phyloP scores from a whole-genome alignment of 2,797 vertebrate genomes.

The Rachycentron canadum region DNA sequence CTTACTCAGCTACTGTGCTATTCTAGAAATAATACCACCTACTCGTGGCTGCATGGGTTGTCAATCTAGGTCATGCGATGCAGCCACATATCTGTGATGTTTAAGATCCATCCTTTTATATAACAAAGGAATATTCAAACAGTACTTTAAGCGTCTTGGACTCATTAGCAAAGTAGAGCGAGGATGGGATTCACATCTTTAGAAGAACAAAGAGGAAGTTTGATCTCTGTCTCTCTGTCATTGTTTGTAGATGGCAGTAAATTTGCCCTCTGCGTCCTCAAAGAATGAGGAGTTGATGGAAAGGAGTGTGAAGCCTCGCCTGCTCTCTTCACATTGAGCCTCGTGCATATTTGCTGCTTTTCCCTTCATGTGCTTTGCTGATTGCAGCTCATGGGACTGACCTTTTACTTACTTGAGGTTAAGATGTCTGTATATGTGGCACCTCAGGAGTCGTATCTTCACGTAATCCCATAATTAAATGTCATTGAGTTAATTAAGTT shows the following conservation, averaged over 20 bases:
- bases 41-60: conserved; percentile 48
- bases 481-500: conserved; percentile 53
- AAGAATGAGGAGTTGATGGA: conserved; percentile 29
- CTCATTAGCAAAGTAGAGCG: conserved; percentile 2
- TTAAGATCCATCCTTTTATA: background rate
- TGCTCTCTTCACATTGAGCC: conserved; percentile 9
- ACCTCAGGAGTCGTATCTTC: conserved; percentile 4
- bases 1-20: conserved; percentile 29
- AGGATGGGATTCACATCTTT: background rate
- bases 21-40: conserved; percentile 55
- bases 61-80: conserved; percentile 54
- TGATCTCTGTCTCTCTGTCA: conserved; percentile 3
- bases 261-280: conserved; percentile 16
- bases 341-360: conserved; percentile 22
- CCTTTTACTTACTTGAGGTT: conserved; percentile 38
- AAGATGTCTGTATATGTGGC: conserved; percentile 33
- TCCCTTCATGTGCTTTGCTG: conserved; percentile 21
- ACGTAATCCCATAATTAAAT: conserved; percentile 47
- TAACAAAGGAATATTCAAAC: background rate
- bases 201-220: background rate
- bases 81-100: conserved; percentile 11
- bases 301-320: conserved; percentile 17
- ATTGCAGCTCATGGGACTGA: conserved; percentile 4
- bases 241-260: conserved; percentile 19
- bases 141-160: conserved; percentile 18